A percentile compares a stretch with the other conserved stretches of the same genome.
These are phyloP conservation scores for Bubo scandiacus DNA, from an alignment of 2,113 vertebrate species.

Conservation along the genomic window DNA sequence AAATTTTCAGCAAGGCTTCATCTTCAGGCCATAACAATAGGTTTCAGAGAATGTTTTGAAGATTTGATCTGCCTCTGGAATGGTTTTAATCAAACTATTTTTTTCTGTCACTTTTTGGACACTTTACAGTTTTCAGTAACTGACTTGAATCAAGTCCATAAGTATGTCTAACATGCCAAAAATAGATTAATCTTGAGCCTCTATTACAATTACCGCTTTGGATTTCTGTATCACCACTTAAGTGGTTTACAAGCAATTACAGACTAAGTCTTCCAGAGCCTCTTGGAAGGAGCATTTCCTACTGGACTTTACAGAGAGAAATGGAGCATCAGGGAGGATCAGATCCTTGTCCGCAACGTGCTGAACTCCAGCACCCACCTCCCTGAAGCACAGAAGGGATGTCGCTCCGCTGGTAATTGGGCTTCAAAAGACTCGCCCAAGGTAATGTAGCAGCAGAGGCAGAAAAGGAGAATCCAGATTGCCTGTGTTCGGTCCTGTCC, in stretches of 20 bases:
- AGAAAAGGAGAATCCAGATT: neutral
- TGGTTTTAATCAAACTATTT: neutral
- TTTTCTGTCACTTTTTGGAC: neutral
- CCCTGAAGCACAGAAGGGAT: rapidly evolving
- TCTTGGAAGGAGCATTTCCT: neutral
- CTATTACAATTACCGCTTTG: neutral
- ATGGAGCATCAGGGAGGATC: rapidly evolving
- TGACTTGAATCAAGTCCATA: slow-evolving; percentile 3
- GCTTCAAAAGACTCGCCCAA: neutral
- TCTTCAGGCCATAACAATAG: neutral
- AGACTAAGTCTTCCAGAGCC: neutral
- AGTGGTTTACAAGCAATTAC: slow-evolving; percentile 47
- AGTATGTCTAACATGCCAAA: neutral
- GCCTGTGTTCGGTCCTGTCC: neutral
- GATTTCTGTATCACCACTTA: neutral
- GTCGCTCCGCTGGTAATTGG: rapidly evolving
- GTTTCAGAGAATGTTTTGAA: neutral
- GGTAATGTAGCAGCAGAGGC: rapidly evolving
- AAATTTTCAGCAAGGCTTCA: neutral
- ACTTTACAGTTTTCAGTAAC: neutral
- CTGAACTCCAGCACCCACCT: neutral
- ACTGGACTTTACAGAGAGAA: neutral
- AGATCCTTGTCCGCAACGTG: rapidly evolving
- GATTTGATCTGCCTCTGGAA: neutral
- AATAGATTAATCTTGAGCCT: neutral